These are phyloP conservation scores for Anthopleura xanthogrammica DNA, from an alignment of 92 coral and sea anemone species.

Conservation along the genomic window DNA sequence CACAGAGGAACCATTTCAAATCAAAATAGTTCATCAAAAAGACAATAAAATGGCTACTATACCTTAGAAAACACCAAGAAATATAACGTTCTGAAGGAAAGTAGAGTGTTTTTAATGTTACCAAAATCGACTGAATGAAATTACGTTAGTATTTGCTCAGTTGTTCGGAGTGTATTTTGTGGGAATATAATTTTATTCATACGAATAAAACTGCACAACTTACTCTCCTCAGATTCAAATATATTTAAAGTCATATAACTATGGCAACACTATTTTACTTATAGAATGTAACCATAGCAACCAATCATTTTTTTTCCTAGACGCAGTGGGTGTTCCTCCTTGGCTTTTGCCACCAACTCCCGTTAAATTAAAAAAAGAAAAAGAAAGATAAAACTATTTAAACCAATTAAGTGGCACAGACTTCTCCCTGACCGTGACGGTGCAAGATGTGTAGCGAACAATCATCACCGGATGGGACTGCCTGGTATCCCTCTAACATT, in stretches of 20 bases:
- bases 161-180: neutral
- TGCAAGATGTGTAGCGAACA: too few species aligned
- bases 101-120: neutral
- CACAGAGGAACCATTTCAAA: neutral
- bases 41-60: conserved; percentile 6
- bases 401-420: too few species aligned
- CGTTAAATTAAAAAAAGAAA: too few species aligned
- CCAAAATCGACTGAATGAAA: neutral
- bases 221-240: neutral
- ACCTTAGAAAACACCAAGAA: conserved; percentile 23
- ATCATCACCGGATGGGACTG: too few species aligned
- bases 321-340: too few species aligned
- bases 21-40: neutral
- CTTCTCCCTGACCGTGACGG: too few species aligned
- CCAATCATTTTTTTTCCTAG: neutral
- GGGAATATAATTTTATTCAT: neutral
- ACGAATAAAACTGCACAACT: neutral
- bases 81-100: neutral
- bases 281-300: neutral
- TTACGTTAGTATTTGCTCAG: neutral
- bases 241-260: neutral
- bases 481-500: too few species aligned
- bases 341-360: too few species aligned
- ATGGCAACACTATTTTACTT: neutral
- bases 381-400: too few species aligned